Evolutionary conservation across 2,888 invertebrate genomes (phyloP).

Genomic region (Drosophila heteroneura): DNA sequence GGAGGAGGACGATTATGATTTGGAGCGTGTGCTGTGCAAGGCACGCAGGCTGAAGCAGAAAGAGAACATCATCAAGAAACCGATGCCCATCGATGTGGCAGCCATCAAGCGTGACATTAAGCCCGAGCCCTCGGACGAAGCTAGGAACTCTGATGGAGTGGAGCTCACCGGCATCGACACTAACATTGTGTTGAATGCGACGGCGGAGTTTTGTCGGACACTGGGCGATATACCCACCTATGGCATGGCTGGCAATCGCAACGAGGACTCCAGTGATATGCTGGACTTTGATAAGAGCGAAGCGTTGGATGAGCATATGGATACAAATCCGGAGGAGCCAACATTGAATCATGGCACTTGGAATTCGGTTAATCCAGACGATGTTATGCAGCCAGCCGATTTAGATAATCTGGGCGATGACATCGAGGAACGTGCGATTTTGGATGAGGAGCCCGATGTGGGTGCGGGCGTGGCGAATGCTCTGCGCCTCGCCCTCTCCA

Average conservation of each 20-base stretch:
- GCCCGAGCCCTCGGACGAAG: slow-evolving; percentile 83
- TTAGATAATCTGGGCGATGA: slow-evolving; percentile 86
- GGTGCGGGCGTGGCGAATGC: slow-evolving; percentile 97
- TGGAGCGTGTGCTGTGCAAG: slow-evolving; percentile 90
- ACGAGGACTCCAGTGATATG: slow-evolving; percentile 90
- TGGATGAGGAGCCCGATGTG: slow-evolving; percentile 97
- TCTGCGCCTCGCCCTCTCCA: slow-evolving; percentile 94
- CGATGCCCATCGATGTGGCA: slow-evolving; percentile 78
- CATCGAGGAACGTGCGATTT: slow-evolving; percentile 85
- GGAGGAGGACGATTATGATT: slow-evolving; percentile 88
- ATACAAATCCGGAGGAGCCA: slow-evolving; percentile 85
- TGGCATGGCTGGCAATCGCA: slow-evolving; percentile 95
- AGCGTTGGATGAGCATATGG: slow-evolving; percentile 82
- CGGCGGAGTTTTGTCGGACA: slow-evolving; percentile 98
- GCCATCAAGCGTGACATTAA: slow-evolving; percentile 87
- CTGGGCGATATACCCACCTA: slow-evolving; percentile 98
- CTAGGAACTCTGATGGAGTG: slow-evolving; percentile 64
- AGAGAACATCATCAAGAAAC: slow-evolving; percentile 83
- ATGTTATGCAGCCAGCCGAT: slow-evolving; percentile 85
- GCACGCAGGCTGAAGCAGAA: slow-evolving; percentile 89
- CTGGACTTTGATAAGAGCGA: slow-evolving; percentile 85
- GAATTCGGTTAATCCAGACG: slow-evolving; percentile 91
- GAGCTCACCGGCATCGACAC: slow-evolving; percentile 78
- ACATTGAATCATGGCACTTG: slow-evolving; percentile 89
- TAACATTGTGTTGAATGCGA: slow-evolving; percentile 94